These are phyloP conservation scores for Drosophila persimilis DNA, from an alignment of 1,140 invertebrate species.

Conservation along the genomic window DNA sequence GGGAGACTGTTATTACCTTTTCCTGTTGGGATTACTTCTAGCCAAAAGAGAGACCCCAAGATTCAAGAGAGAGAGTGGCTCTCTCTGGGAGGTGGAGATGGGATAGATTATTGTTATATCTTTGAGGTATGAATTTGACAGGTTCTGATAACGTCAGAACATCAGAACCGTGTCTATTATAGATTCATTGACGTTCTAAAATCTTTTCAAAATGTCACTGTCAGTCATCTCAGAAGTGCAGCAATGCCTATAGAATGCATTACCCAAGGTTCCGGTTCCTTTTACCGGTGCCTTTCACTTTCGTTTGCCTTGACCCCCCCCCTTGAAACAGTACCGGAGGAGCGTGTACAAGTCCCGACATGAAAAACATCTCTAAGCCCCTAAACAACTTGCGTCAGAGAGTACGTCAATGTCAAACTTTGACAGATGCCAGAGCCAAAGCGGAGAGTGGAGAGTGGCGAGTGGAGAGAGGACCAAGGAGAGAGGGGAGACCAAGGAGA, in stretches of 20 bases:
- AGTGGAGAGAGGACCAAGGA: background rate
- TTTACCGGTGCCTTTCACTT: conserved; percentile 14
- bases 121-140: too few species aligned
- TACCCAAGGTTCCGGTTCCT: too few species aligned
- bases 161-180: too few species aligned
- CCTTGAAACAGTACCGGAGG: background rate
- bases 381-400: conserved; percentile 54
- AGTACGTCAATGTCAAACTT: conserved; percentile 77
- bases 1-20: conserved; percentile 38
- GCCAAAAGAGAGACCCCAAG: conserved; percentile 16
- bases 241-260: too few species aligned
- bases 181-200: too few species aligned
- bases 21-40: conserved; percentile 25
- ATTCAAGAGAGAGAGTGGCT: background rate
- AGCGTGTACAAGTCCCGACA: conserved; percentile 30
- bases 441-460: conserved; percentile 12
- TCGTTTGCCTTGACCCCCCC: background rate
- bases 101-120: too few species aligned
- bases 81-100: background rate
- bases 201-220: too few species aligned
- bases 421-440: conserved; percentile 61
- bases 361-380: conserved; percentile 66
- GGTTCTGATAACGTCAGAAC: too few species aligned
- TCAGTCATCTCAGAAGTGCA: too few species aligned
- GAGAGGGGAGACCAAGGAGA: background rate